Evolutionary conservation across 2,888 invertebrate genomes (phyloP).

Genomic region (Drosophila mimica): DNA sequence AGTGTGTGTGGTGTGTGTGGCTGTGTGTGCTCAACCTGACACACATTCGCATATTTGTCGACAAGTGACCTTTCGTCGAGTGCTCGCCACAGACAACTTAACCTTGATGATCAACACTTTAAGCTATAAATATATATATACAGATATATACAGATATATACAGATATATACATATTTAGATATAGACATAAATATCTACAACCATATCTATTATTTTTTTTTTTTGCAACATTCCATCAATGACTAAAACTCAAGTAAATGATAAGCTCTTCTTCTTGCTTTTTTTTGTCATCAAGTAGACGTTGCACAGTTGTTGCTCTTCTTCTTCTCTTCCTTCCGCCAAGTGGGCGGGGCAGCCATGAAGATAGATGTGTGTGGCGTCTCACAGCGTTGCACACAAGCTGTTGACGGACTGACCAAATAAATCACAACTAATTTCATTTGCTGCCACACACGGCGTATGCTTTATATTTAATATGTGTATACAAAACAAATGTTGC

Average conservation of each 20-base stretch:
- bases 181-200: not conserved
- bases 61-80: conserved; percentile 33
- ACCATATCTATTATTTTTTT: conserved; percentile 1
- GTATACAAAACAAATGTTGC: conserved; percentile 4
- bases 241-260: conserved; percentile 26
- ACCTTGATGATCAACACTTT: conserved; percentile 62
- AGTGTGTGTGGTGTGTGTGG: not conserved
- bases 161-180: not conserved
- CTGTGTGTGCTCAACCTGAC: conserved; percentile 28
- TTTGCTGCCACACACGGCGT: conserved; percentile 65
- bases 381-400: not conserved
- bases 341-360: conserved; percentile 41
- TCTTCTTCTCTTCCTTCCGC: not conserved
- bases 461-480: conserved; percentile 56
- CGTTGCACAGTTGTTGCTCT: conserved; percentile 14
- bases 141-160: not conserved
- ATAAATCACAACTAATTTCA: conserved; percentile 67
- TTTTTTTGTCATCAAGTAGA: conserved; percentile 1
- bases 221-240: conserved; percentile 29
- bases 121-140: not conserved
- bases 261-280: conserved; percentile 14
- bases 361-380: conserved; percentile 51
- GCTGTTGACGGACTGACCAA: conserved; percentile 24
- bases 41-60: conserved; percentile 18
- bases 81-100: conserved; percentile 51